A percentile compares a stretch with the other conserved stretches of the same genome.
Conservation (phyloP, 1,140 invertebrate species). For the Mylabris phalerata region DNA sequence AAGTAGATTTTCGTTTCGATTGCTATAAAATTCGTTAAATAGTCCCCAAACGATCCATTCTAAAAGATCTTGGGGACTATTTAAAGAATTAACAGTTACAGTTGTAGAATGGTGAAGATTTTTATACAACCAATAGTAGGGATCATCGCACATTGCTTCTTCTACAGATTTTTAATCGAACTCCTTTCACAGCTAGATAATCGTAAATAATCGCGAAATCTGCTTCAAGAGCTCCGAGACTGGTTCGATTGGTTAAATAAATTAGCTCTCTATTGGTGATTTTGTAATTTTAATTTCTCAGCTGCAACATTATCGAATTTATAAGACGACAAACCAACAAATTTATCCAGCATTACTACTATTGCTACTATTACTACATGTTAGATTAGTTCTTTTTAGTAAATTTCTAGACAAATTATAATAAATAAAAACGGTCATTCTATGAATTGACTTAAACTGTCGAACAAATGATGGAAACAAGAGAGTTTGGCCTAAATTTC, state of each 20-base stretch:
- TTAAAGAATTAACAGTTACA: background rate
- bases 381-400: slow-evolving; percentile 32
- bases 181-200: no score
- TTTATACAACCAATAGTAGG: background rate
- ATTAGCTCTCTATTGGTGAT: background rate
- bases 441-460: slow-evolving; percentile 27
- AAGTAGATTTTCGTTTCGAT: background rate
- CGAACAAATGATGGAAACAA: no score
- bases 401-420: slow-evolving; percentile 28
- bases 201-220: no score
- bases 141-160: background rate
- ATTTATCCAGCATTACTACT: slow-evolving; percentile 8
- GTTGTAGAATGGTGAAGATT: background rate
- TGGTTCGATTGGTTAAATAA: background rate
- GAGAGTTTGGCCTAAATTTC: slow-evolving; percentile 17
- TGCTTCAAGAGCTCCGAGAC: no score
- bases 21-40: no score
- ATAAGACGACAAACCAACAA: slow-evolving; percentile 10
- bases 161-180: no score
- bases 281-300: slow-evolving; percentile 27
- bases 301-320: slow-evolving; percentile 33
- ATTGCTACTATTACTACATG: slow-evolving; percentile 21
- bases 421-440: slow-evolving; percentile 17
- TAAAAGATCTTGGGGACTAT: no score
- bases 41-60: no score